Conservation (phyloP, 2,888 invertebrate species). For the Dexiosoma caninum region DNA sequence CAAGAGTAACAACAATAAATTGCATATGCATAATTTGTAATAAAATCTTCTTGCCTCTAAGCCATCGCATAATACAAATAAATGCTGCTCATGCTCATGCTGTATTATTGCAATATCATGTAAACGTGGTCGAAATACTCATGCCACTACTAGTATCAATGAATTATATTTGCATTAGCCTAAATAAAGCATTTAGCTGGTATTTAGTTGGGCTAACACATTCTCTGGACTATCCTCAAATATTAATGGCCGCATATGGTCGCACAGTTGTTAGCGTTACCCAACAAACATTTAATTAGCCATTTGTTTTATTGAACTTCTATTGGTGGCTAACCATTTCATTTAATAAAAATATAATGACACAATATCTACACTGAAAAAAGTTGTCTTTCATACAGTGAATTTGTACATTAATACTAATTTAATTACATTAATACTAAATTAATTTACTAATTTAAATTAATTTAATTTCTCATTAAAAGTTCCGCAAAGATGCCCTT, state of each 20-base stretch:
- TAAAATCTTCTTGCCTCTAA: background rate
- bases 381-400: too few species aligned
- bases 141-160: background rate
- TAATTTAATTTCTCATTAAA: too few species aligned
- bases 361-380: too few species aligned
- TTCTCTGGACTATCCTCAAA: background rate
- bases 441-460: too few species aligned
- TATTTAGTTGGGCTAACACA: slow-evolving; percentile 43
- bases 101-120: slow-evolving; percentile 25
- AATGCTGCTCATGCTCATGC: slow-evolving; percentile 8
- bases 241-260: slow-evolving; percentile 4
- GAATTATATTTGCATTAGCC: slow-evolving; percentile 29
- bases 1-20: background rate
- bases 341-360: too few species aligned
- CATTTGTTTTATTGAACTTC: background rate
- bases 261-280: background rate
- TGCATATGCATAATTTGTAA: slow-evolving; percentile 47
- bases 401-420: too few species aligned
- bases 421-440: too few species aligned
- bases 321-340: too few species aligned
- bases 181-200: slow-evolving; percentile 40
- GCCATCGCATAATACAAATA: background rate
- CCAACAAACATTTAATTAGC: background rate
- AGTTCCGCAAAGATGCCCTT: too few species aligned
- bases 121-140: slow-evolving; percentile 32